Percentiles rank a stretch among this genome's conserved stretches.
Conservation (phyloP, 2,888 invertebrate species). For the Cenopis cana region DNA sequence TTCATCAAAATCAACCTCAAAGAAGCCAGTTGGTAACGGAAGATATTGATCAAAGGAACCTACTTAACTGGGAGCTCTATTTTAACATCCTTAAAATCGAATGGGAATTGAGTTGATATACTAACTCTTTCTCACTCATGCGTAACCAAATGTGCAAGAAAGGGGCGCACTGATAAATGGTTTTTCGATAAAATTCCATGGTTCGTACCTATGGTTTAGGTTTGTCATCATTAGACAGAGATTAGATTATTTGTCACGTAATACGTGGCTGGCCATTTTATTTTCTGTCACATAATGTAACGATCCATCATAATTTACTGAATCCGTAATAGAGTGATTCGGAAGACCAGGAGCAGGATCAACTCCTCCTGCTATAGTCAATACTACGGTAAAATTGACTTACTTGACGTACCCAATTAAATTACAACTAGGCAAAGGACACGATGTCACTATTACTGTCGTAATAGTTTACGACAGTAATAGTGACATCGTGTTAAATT, state of each 20-base stretch:
- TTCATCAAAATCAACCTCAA: constrained; percentile 3
- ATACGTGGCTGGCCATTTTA: background rate
- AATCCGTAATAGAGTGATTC: too few species aligned
- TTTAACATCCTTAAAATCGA: background rate
- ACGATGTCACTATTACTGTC: too few species aligned
- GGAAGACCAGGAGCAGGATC: too few species aligned
- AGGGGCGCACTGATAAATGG: background rate
- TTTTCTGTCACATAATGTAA: too few species aligned
- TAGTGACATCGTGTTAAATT: too few species aligned
- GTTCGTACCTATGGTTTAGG: background rate
- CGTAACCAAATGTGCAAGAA: background rate
- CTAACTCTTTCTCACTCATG: background rate
- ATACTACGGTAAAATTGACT: too few species aligned
- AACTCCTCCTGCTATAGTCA: too few species aligned
- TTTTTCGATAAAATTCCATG: background rate
- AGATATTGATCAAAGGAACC: constrained; percentile 9
- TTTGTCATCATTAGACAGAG: background rate
- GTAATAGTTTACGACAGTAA: too few species aligned
- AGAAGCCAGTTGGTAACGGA: constrained; percentile 18
- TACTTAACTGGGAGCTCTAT: background rate
- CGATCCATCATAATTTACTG: too few species aligned
- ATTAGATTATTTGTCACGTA: background rate
- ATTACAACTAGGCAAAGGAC: too few species aligned
- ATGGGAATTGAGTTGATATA: background rate
- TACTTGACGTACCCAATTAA: too few species aligned